Evolutionary conservation across 2,113 vertebrate genomes (phyloP).

Genomic region (Heterochromis multidens): DNA sequence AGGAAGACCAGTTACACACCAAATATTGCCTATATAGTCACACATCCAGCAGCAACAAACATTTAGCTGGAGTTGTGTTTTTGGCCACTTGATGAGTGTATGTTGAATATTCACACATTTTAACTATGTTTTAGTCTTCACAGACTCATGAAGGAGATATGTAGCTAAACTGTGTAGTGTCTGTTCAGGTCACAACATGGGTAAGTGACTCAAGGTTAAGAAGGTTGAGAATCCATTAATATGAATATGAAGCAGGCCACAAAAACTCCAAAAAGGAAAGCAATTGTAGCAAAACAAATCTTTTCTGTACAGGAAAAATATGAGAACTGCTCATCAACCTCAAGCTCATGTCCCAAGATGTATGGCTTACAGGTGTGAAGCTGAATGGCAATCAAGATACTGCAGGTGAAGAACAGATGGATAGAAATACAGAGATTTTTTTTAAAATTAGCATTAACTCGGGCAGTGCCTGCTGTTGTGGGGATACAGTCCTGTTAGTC

Average conservation of each 20-base stretch:
- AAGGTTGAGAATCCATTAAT: background rate
- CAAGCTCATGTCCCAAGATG: background rate
- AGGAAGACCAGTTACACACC: too few relatives aligned
- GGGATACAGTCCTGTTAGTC: background rate
- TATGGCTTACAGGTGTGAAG: background rate
- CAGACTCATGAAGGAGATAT: too few relatives aligned
- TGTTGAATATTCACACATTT: too few relatives aligned
- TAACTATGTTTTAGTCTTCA: too few relatives aligned
- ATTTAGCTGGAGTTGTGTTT: too few relatives aligned
- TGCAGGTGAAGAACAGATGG: background rate
- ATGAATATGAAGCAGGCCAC: background rate
- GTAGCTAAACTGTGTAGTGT: too few relatives aligned
- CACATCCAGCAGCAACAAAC: too few relatives aligned
- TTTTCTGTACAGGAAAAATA: background rate
- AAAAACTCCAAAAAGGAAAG: background rate
- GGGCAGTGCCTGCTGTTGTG: background rate
- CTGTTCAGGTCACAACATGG: too few relatives aligned
- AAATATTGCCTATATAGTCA: too few relatives aligned
- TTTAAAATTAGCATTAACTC: background rate
- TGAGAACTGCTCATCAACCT: background rate
- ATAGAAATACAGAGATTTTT: background rate
- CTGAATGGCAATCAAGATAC: background rate
- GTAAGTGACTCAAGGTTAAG: background rate
- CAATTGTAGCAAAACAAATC: background rate
- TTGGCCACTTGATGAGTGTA: too few relatives aligned